Conservation (phyloP, 2,113 vertebrate species). For the Cryptotis parvus region DNA sequence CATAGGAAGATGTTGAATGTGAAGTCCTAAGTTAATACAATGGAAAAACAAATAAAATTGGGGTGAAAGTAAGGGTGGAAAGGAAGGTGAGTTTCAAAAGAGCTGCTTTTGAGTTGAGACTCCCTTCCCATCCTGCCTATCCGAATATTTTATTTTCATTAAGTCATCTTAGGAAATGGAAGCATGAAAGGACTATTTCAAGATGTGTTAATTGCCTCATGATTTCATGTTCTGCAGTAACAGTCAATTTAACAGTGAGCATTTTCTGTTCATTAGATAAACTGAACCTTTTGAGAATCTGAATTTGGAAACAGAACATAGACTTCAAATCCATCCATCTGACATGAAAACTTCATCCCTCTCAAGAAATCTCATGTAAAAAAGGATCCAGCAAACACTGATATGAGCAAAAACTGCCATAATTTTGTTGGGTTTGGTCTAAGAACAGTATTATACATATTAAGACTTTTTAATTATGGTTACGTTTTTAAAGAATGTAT, state of each 20-base stretch:
- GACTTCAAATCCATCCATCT: slow-evolving; percentile 52
- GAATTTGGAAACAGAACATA: slow-evolving; percentile 65
- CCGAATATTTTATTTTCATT: slow-evolving; percentile 65
- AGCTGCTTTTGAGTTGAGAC: slow-evolving; percentile 44
- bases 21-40: neutral
- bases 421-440: neutral
- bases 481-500: neutral
- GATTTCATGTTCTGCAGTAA: slow-evolving; percentile 63
- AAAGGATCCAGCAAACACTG: neutral
- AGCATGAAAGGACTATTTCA: slow-evolving; percentile 66
- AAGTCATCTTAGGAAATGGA: slow-evolving; percentile 58
- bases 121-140: neutral
- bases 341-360: slow-evolving; percentile 35
- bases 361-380: slow-evolving; percentile 18
- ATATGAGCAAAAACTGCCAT: neutral
- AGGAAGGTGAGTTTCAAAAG: neutral
- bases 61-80: neutral
- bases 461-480: slow-evolving; percentile 3
- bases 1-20: neutral
- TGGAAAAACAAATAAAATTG: neutral
- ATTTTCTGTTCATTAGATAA: slow-evolving; percentile 48
- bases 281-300: slow-evolving; percentile 42
- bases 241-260: slow-evolving; percentile 56
- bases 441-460: neutral
- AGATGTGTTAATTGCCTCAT: slow-evolving; percentile 67